Conservation (phyloP, 1,140 invertebrate genomes). For the Wasmannia auropunctata region DNA sequence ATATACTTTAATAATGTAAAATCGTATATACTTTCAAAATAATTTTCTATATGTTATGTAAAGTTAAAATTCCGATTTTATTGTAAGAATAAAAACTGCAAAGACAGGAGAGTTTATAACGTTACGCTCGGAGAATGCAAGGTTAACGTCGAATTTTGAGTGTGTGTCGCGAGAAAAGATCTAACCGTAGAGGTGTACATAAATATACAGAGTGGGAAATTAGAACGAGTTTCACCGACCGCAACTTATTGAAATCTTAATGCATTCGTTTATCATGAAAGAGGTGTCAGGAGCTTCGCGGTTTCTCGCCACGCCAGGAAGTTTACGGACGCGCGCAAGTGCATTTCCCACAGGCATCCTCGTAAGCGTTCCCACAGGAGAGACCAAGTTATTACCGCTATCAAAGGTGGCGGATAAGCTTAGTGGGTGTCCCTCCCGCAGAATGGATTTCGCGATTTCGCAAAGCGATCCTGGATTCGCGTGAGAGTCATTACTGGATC, state of each 20-base stretch:
- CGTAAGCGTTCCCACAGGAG: slow-evolving; percentile 12
- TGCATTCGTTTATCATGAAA: slow-evolving; percentile 24
- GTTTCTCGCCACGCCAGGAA: slow-evolving; percentile 23
- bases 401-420: slow-evolving; percentile 45
- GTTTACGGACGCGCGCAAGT: slow-evolving; percentile 27
- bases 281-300: slow-evolving; percentile 7
- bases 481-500: not conserved
- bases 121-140: not conserved
- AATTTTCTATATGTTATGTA: not conserved
- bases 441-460: slow-evolving; percentile 16
- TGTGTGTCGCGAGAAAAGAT: not conserved
- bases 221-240: slow-evolving; percentile 24
- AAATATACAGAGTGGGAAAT: not conserved
- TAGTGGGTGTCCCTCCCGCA: not conserved
- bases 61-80: not conserved
- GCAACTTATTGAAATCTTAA: slow-evolving; percentile 46
- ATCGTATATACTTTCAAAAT: no score
- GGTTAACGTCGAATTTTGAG: not conserved
- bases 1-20: not conserved
- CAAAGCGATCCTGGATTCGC: not conserved
- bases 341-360: slow-evolving; percentile 20
- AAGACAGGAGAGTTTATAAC: not conserved
- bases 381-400: slow-evolving; percentile 37
- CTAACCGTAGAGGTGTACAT: not conserved
- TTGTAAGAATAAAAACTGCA: not conserved